phyloP scores from a whole-genome alignment of 2,797 vertebrate species.

The Trichosurus vulpecula region DNA sequence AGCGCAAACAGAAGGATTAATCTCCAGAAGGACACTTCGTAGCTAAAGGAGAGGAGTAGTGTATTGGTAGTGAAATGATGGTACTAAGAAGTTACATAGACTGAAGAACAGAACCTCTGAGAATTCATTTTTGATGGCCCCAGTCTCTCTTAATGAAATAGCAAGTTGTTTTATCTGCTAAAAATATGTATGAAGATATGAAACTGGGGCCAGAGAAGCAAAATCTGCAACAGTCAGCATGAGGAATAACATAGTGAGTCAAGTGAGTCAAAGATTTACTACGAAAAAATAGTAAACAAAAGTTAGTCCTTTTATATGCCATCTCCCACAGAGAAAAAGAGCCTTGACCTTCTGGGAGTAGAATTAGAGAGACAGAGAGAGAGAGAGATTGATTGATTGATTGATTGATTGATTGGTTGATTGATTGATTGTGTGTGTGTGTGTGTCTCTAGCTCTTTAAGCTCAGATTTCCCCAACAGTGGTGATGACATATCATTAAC shows the following conservation, averaged over 20 bases:
- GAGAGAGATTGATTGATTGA: too few species aligned
- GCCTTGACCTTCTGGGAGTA: neutral
- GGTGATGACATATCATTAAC: neutral
- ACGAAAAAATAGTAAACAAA: conserved; percentile 52
- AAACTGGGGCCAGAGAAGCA: neutral
- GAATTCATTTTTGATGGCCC: neutral
- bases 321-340: neutral
- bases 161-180: neutral
- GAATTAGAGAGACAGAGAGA: neutral
- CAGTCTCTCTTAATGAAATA: neutral
- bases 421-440: too few species aligned
- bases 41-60: too few species aligned
- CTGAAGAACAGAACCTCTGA: neutral
- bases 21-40: neutral
- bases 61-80: too few species aligned
- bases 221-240: neutral
- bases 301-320: conserved; percentile 24
- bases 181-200: neutral
- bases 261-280: conserved; percentile 91
- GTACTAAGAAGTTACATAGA: neutral
- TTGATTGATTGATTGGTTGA: too few species aligned
- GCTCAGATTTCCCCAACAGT: neutral
- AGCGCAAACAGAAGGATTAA: neutral
- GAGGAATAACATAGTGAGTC: neutral
- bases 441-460: neutral